Evolutionary conservation across 30 jellyfish, hydroid and myxozoan species (phyloP).

Genomic region (Mastigias papua): DNA sequence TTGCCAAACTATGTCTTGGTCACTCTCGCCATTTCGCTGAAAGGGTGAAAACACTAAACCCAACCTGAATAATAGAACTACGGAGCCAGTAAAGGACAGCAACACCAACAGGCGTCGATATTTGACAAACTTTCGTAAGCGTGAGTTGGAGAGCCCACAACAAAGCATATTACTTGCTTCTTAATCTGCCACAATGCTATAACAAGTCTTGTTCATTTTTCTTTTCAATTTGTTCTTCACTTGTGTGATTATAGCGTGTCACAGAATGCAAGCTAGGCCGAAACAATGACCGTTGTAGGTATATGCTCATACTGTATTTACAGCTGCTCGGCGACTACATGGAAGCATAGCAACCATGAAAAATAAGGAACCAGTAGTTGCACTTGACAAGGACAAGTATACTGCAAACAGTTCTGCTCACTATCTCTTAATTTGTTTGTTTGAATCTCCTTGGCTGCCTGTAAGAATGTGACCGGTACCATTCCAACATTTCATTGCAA

Average conservation of each 20-base stretch:
- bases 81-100: not conserved
- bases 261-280: not conserved
- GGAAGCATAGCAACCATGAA: not conserved
- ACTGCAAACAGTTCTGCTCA: not conserved
- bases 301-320: not conserved
- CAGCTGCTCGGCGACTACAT: not conserved
- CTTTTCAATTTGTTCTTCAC: not conserved
- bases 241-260: no score
- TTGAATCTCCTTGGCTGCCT: not conserved
- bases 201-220: not conserved
- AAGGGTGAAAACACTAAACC: not conserved
- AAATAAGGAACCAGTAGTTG: not conserved
- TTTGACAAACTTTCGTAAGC: slow-evolving; percentile 19
- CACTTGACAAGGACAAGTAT: not conserved
- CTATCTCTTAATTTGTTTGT: slow-evolving; percentile 9
- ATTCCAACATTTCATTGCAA: not conserved
- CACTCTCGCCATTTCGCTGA: not conserved
- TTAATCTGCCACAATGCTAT: not conserved
- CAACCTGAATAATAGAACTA: slow-evolving; percentile 2
- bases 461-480: not conserved
- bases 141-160: slow-evolving; percentile 34
- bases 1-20: not conserved
- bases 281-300: not conserved
- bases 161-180: slow-evolving; percentile 3
- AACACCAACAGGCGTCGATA: not conserved